Conservation (phyloP, 2,113 vertebrate genomes). For the Charadrius vociferus region DNA sequence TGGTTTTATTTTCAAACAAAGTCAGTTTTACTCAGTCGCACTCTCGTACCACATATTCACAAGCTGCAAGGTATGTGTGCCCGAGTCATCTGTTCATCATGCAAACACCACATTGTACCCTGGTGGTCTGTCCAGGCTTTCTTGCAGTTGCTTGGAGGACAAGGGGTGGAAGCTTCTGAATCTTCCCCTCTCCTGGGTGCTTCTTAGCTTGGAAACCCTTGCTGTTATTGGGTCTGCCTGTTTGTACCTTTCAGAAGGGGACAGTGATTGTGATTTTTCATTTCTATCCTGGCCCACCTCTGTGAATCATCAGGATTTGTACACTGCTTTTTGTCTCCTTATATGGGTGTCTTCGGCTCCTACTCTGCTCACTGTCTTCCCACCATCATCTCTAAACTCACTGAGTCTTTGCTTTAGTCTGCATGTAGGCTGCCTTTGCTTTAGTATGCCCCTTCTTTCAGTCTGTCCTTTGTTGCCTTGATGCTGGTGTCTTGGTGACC, state of each 20-base stretch:
- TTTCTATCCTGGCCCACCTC: not conserved
- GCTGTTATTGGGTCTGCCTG: not conserved
- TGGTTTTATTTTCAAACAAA: not conserved
- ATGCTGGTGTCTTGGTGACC: not conserved
- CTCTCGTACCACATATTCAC: not conserved
- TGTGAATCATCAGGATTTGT: not conserved
- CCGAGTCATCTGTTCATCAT: fast-evolving
- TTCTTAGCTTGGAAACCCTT: not conserved
- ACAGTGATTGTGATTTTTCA: not conserved
- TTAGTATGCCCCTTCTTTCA: not conserved
- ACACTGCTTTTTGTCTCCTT: not conserved
- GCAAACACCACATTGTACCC: not conserved
- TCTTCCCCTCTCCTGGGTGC: not conserved
- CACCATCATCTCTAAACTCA: not conserved
- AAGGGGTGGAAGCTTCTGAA: not conserved
- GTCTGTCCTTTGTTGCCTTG: not conserved
- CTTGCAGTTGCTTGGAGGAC: not conserved
- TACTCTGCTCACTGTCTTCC: not conserved
- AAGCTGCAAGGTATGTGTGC: fast-evolving
- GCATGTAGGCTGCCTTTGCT: not conserved
- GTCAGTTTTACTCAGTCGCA: not conserved
- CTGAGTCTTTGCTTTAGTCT: not conserved
- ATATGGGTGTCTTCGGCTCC: not conserved
- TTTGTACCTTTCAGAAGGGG: not conserved
- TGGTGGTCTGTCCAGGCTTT: not conserved